These are phyloP conservation scores for Plebejus argus DNA, from an alignment of 2,888 invertebrate species.

Conservation along the genomic window DNA sequence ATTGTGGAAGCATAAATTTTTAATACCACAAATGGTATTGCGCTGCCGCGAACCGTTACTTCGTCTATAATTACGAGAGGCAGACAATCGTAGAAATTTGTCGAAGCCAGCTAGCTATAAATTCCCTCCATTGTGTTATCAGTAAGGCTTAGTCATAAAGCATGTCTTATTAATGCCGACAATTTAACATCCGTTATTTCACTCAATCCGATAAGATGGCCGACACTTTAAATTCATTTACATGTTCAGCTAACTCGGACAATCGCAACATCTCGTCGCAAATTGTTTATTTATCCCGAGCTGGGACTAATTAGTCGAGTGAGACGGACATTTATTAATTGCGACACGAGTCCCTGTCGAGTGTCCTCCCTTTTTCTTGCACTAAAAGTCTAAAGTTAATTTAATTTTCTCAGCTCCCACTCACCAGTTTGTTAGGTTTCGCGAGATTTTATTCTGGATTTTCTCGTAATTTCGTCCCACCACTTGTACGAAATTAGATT, in stretches of 20 bases:
- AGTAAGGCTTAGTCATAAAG: conserved; percentile 30
- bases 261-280: conserved; percentile 51
- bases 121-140: conserved; percentile 30
- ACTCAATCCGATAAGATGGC: conserved; percentile 32
- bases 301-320: conserved; percentile 74
- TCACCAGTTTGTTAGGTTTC: conserved; percentile 47
- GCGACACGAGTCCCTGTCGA: conserved; percentile 70
- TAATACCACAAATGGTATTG: conserved; percentile 6
- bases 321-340: conserved; percentile 76
- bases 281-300: conserved; percentile 63
- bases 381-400: conserved; percentile 47
- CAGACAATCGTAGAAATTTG: conserved; percentile 18
- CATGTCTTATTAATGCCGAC: conserved; percentile 34
- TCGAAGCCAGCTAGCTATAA: conserved; percentile 19
- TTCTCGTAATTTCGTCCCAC: not conserved
- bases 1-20: not conserved
- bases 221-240: conserved; percentile 33
- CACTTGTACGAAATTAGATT: conserved; percentile 35
- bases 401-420: conserved; percentile 47
- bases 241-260: conserved; percentile 36
- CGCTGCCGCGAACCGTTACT: conserved; percentile 11
- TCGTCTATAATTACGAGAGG: conserved; percentile 22
- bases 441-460: conserved; percentile 25
- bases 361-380: conserved; percentile 60
- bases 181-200: conserved; percentile 34